Conservation (phyloP, 2,113 vertebrate species). For the Smithornis capensis region DNA sequence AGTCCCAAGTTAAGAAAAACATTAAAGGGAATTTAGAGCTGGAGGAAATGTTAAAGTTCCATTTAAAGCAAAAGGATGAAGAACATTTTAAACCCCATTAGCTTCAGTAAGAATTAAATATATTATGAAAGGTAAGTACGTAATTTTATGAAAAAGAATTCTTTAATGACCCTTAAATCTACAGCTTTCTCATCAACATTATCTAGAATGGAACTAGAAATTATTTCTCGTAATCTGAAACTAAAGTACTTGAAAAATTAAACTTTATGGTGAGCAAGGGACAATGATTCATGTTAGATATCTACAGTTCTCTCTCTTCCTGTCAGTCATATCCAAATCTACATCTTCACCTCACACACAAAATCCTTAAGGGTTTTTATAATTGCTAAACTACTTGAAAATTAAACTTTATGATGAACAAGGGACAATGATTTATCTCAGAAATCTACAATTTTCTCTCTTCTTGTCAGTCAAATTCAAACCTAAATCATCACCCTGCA, state of each 20-base stretch:
- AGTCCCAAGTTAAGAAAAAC: background rate
- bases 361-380: background rate
- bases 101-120: background rate
- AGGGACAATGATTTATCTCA: background rate
- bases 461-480: background rate
- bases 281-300: background rate
- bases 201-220: background rate
- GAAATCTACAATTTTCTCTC: background rate
- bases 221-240: background rate
- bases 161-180: conserved; percentile 24
- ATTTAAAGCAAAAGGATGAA: background rate
- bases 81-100: background rate
- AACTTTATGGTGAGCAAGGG: background rate
- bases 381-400: conserved; percentile 1
- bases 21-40: background rate
- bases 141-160: conserved; percentile 10
- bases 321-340: background rate
- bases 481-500: background rate
- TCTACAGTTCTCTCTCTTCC: background rate
- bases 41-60: background rate
- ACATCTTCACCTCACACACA: background rate
- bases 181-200: background rate
- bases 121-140: background rate
- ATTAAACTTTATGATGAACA: background rate
- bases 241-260: conserved; percentile 17